phyloP scores from a whole-genome alignment of 1,140 invertebrate genomes.

The Ceratosolen solmsi region DNA sequence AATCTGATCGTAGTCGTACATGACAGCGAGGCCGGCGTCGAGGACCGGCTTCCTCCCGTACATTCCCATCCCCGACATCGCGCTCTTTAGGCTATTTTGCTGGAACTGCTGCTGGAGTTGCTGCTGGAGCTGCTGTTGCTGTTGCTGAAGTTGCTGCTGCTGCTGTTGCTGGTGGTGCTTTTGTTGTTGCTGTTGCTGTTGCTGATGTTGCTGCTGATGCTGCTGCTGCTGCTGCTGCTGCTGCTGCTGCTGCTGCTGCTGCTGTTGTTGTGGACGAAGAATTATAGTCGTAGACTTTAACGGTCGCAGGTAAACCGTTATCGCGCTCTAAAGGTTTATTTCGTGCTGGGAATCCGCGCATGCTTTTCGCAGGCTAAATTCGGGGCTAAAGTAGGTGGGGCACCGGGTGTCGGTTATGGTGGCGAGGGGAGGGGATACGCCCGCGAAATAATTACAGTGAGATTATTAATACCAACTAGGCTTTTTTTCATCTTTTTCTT shows the following conservation, averaged over 20 bases:
- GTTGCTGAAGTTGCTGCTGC: conserved; percentile 2
- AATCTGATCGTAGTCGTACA: conserved; percentile 71
- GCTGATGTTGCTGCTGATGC: conserved; percentile 16
- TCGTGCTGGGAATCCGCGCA: too few relatives aligned
- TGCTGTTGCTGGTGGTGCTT: conserved; percentile 25
- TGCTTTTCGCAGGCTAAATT: too few relatives aligned
- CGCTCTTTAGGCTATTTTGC: conserved; percentile 26
- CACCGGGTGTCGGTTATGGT: too few relatives aligned
- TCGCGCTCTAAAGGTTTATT: too few relatives aligned
- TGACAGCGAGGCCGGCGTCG: conserved; percentile 62
- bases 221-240: conserved; percentile 21
- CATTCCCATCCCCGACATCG: not conserved
- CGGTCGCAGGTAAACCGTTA: not conserved
- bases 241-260: conserved; percentile 29
- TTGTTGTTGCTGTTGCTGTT: conserved; percentile 21
- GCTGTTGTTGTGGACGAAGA: too few relatives aligned
- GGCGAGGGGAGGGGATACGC: not conserved
- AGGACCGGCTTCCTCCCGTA: conserved; percentile 13
- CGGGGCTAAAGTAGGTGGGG: too few relatives aligned
- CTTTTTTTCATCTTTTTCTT: not conserved
- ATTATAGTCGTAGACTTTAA: too few relatives aligned
- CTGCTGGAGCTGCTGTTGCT: not conserved
- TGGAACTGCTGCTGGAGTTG: conserved; percentile 27
- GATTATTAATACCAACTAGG: not conserved
- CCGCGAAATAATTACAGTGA: not conserved